Evolutionary conservation across 1,140 invertebrate species (phyloP), one percentile per base, ranked within the genome.

Genomic region (Zaprionus africanus): DNA sequence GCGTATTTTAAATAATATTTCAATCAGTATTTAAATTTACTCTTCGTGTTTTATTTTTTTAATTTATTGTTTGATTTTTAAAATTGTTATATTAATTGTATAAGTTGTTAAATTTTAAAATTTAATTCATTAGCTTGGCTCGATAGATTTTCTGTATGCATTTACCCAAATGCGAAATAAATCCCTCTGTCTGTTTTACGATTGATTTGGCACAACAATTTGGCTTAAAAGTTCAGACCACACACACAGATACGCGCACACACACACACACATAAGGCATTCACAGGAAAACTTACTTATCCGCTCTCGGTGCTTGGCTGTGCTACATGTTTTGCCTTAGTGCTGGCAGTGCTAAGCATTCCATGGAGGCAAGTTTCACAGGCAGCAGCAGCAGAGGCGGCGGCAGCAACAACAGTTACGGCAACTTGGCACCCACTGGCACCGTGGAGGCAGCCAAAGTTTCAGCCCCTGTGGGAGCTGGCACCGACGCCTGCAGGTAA

Each of bases 401-500:
- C 38, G 5, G 11, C 46, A 51, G 12, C 46, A 51, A 51, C 46
- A 46, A 51, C 46, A 51, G 46, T 19, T 51, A 22, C 19, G 12
- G 19, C 46, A 69, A 51, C 57, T 67, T 53, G 43, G 31, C 53
- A 58, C 38, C 12, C 62, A 65, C 26, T 59, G 63, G 28, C 19
- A 24, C 46, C 43, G 61, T 11, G 49, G 61, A 5, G 61, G 61
- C 61, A 64, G 19, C 24, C 34, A 76, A 72, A 59, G 24, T 76
- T 76, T 65, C 13, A 34, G 13, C 51, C 59, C 68, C 74, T 19
- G 19, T 43, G 68, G 22, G 31, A 66, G 58, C 62, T 43, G 56
- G 34, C 60, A 36, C 36, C 64, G 73, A 34, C 12, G 73, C 59
- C 68, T 65, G 74, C 68, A 76, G 74, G 74, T 76, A 76, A 76